phyloP scores from a whole-genome alignment of 1,140 invertebrate genomes.

The Bilobella aurantiaca region DNA sequence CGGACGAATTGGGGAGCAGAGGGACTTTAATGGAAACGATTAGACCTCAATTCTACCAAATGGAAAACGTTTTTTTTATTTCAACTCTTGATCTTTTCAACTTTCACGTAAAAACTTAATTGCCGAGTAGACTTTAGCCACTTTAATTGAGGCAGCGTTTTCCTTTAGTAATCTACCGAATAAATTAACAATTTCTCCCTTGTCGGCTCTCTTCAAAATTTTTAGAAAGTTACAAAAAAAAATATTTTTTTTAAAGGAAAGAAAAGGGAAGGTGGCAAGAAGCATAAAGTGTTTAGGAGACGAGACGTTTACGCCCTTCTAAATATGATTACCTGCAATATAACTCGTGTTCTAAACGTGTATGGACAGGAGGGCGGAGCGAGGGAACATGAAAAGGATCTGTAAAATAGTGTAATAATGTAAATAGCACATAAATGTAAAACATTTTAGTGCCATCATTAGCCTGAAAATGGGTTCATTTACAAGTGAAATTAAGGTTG shows the following conservation, averaged over 20 bases:
- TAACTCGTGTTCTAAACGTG: background rate
- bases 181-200: too few relatives aligned
- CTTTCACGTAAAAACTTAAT: too few relatives aligned
- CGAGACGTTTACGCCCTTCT: background rate
- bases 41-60: too few relatives aligned
- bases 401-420: background rate
- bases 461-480: background rate
- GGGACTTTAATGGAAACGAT: background rate
- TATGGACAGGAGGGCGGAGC: too few relatives aligned
- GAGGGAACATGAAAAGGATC: background rate
- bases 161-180: too few relatives aligned
- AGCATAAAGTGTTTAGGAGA: background rate
- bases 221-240: background rate
- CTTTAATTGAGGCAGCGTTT: too few relatives aligned
- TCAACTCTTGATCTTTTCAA: too few relatives aligned
- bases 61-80: too few relatives aligned
- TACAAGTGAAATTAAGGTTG: slow-evolving; percentile 1
- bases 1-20: background rate
- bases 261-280: background rate
- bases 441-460: background rate
- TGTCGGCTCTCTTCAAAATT: too few relatives aligned
- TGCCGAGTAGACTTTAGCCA: too few relatives aligned
- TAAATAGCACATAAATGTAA: background rate
- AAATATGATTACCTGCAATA: background rate
- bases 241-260: background rate